phyloP scores from a whole-genome alignment of 2,113 vertebrate genomes.

The Coptodon rendalli region DNA sequence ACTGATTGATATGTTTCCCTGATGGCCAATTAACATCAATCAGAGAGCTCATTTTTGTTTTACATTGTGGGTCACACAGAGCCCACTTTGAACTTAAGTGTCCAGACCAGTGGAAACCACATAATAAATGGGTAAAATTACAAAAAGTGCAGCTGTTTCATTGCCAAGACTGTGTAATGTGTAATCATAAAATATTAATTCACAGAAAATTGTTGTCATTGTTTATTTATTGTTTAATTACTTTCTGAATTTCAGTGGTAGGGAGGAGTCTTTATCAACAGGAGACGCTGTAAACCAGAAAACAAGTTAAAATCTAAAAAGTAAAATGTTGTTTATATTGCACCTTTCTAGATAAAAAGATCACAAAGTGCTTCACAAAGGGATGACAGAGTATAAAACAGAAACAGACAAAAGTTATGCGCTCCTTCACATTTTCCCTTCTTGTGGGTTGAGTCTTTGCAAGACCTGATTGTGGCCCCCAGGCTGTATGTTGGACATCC shows the following conservation, averaged over 20 bases:
- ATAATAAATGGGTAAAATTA: not conserved
- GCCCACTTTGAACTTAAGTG: not conserved
- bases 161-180: not conserved
- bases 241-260: not conserved
- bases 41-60: not conserved
- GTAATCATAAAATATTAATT: not conserved
- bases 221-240: not conserved
- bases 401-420: not conserved
- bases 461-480: not conserved
- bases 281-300: not conserved
- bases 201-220: not conserved
- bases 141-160: not conserved
- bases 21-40: not conserved
- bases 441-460: rapidly evolving
- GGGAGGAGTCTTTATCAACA: rapidly evolving
- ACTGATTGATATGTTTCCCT: not conserved
- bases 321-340: not conserved
- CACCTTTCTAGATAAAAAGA: not conserved
- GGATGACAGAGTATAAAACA: not conserved
- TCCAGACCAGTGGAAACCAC: not conserved
- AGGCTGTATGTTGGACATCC: not conserved
- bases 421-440: not conserved
- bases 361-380: not conserved
- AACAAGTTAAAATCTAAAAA: not conserved
- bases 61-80: not conserved